phyloP scores from a whole-genome alignment of 2,797 vertebrate genomes.

The Pipistrellus pygmaeus region DNA sequence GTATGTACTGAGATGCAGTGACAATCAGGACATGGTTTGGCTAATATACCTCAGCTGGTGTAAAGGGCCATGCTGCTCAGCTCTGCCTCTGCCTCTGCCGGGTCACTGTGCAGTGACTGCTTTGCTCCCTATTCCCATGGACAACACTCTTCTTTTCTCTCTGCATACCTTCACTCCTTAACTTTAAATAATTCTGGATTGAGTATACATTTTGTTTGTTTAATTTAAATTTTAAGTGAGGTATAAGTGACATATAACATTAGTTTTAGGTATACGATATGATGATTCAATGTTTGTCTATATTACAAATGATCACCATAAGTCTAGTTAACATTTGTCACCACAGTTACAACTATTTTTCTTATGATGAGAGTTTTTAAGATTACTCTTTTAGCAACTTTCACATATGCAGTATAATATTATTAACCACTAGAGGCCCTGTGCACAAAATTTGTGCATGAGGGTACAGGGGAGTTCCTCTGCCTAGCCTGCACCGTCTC shows the following conservation, averaged over 20 bases:
- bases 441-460: no score
- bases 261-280: background rate
- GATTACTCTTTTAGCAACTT: background rate
- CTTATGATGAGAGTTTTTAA: background rate
- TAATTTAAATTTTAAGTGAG: background rate
- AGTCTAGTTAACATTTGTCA: background rate
- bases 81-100: no score
- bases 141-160: background rate
- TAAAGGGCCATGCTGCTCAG: accelerated
- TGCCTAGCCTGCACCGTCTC: no score
- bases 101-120: background rate
- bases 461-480: no score
- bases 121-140: background rate
- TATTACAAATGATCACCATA: background rate
- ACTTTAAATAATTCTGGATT: background rate
- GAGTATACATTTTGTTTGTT: background rate
- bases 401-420: background rate
- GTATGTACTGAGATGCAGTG: background rate
- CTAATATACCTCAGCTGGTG: accelerated
- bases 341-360: background rate
- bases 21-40: background rate
- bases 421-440: background rate
- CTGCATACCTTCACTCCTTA: background rate
- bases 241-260: background rate
- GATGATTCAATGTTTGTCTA: background rate